Evolutionary conservation across 2,888 invertebrate species (phyloP), one percentile per base, ranked within the genome.

Genomic region (Schizotus pectinicornis): DNA sequence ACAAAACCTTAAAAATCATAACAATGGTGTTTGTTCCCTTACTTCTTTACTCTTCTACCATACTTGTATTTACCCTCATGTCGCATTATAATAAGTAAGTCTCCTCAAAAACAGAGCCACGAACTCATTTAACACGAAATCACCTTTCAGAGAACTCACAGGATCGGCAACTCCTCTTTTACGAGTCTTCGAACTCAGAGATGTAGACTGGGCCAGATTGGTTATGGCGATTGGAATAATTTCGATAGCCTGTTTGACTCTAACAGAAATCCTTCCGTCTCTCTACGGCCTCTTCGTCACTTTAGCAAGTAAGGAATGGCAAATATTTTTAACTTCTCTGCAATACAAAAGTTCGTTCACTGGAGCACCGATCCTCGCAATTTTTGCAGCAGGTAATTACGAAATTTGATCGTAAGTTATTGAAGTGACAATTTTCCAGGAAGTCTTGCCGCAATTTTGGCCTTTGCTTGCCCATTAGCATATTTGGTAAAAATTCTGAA

Each of bases 331-430:
- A 7, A 80, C 85, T 41, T 84, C 84, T 1, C 82, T 87, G 77
- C 82, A 85, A 8, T 86, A 85, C 60, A 84, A 84, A 69, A 85
- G 84, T 64, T 76, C 83, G 2, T 80, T 84, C 7, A 86, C 86
- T 39, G 86, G 86, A 31, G 86, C 86, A 60, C 86, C 86, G 1
- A 84, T 86, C 1, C 72, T 86, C 22, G 86, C 86, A n/a, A 85
- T 86, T 33, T 86, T 86, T 68, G 84, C 85, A 52, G 85, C 85
- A 70, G 86, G 86, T 85, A 67, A 53, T 11, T 42, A 30, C 8
- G 33, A 37, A 50, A n/a, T 47, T 8, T 50, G 12, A 33, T 22
- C 2, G 2, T 13, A 11, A 47, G 1, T 12, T 37, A 42, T 38
- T 59, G 5, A 42, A 51, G 13, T 30, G 46, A 48, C 58, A 34